These are phyloP conservation scores for Cynopterus brachyotis DNA, from an alignment of 2,113 vertebrate species.

Conservation along the genomic window DNA sequence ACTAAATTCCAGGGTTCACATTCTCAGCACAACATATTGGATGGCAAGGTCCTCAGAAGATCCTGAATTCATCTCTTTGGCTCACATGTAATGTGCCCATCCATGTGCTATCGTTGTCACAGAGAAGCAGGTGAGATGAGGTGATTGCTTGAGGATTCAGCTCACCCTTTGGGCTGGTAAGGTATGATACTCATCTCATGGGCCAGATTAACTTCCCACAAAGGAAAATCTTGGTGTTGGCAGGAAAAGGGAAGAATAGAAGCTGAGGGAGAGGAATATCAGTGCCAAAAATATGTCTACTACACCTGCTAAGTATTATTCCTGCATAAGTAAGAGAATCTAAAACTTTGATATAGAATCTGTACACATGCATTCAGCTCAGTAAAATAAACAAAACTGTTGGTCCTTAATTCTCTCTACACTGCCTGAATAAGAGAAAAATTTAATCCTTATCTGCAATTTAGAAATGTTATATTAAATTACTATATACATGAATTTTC, in stretches of 20 bases:
- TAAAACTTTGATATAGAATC: neutral
- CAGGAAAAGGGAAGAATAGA: neutral
- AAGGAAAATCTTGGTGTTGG: neutral
- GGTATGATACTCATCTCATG: neutral
- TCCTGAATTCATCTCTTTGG: neutral
- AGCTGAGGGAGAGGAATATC: neutral
- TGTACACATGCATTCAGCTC: neutral
- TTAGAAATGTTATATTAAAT: neutral
- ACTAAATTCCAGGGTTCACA: neutral
- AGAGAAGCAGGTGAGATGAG: neutral
- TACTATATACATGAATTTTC: neutral
- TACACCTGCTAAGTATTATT: neutral
- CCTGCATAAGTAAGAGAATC: neutral
- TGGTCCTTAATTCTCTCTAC: neutral
- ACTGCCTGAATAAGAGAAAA: neutral
- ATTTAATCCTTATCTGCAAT: neutral
- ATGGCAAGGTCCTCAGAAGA: neutral
- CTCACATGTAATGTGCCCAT: neutral
- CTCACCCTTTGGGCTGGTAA: neutral
- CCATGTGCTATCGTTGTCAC: neutral
- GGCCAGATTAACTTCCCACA: neutral
- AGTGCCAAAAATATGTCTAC: neutral
- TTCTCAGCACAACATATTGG: neutral
- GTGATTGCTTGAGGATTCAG: neutral
- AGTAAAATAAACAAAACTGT: neutral